Conservation (phyloP, 2,113 vertebrate species). For the Terrapene triunguis region DNA sequence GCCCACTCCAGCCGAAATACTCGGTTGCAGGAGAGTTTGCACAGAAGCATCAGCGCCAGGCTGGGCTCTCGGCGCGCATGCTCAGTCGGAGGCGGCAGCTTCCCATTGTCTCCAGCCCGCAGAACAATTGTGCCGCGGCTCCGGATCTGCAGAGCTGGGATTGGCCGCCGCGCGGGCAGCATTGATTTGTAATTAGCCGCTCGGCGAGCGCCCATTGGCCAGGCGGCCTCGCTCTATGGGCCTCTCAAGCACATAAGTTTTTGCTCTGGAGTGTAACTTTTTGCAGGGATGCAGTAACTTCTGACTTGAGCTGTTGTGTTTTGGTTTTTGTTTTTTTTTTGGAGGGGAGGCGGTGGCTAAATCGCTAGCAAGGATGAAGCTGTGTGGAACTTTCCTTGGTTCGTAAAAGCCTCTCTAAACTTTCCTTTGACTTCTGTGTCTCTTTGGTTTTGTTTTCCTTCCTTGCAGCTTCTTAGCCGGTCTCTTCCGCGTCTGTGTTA, state of each 20-base stretch:
- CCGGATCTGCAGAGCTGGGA: constrained; percentile 60
- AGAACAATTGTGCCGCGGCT: constrained; percentile 79
- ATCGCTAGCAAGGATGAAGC: constrained; percentile 86
- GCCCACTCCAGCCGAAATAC: too few species aligned
- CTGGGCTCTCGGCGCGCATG: background rate
- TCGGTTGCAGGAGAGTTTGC: too few species aligned
- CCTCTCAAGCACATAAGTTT: constrained; percentile 83
- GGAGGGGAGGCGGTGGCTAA: background rate
- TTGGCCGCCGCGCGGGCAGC: constrained; percentile 81
- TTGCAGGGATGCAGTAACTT: constrained; percentile 81
- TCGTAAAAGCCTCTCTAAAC: constrained; percentile 74
- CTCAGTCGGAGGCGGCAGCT: background rate
- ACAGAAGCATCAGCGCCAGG: too few species aligned
- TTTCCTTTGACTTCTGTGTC: background rate
- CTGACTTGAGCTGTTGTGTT: background rate
- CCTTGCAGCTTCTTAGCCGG: background rate
- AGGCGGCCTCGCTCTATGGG: background rate
- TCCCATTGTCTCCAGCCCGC: constrained; percentile 81
- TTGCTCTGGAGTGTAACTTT: constrained; percentile 87
- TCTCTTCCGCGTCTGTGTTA: background rate
- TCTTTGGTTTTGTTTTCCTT: background rate
- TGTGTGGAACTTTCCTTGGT: constrained; percentile 94
- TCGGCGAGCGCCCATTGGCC: constrained; percentile 83
- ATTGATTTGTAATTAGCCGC: constrained; percentile 66
- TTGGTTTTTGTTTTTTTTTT: background rate